Evolutionary conservation across 2,113 vertebrate genomes (phyloP), one percentile per base, ranked within the genome.

Genomic region (Hyperoodon ampullatus): DNA sequence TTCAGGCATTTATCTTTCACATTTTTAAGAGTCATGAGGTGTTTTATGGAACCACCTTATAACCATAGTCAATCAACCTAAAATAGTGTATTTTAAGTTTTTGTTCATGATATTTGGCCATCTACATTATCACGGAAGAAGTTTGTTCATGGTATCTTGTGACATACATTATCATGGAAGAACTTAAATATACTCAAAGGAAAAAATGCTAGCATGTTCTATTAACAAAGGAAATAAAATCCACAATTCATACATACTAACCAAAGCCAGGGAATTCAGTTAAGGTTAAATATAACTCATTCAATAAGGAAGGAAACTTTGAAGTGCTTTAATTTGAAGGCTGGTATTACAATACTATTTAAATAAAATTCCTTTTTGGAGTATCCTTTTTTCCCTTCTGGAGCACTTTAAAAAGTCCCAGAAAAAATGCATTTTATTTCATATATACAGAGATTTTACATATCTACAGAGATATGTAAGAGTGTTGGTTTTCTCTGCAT

Each of bases 151-250:
- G 44, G 58, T 39, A 85, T 61, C 42, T 72, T 94, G 47, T 26
- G n/a, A 94, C 42, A 80, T 55, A 75, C 39, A 58, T 58, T 58
- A 42, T 55, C 58, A 78, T 2, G 18, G 42, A 71, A 87, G 81
- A 83, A 87, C 58, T 90, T 93, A 80, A 94, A 72, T 75, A 61
- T 23, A 89, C 15, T 88, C 66, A 92, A 89, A 95, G 80, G 35
- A 83, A 93, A 95, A 85, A 92, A 88, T n/a, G 35, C 21, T 66
- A 65, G 10, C 28, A 66, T 77, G 23, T 87, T 92, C 39, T 75
- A 95, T 19, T 92, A 95, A 92, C n/a, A 87, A 77, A 94, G 10
- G 7, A 92, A 95, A 88, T 70, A 95, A 90, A 92, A 78, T 80
- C 78, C 66, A 93, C 35, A 81, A 92, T 90, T 94, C 47, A 80